Conservation (phyloP, 2,797 vertebrate species). For the Clarias laeviceps region DNA sequence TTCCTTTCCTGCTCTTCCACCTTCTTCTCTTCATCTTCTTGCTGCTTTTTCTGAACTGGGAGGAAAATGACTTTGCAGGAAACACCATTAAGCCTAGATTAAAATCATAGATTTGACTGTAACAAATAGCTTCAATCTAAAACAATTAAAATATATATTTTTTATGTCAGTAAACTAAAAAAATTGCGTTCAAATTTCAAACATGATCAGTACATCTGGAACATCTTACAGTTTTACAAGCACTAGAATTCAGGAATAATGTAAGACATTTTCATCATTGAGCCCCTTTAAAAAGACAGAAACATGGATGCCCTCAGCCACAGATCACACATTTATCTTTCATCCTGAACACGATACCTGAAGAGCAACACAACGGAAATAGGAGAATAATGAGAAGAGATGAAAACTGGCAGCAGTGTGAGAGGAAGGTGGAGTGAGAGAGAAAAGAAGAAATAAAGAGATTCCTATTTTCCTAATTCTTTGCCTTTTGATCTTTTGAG, state of each 20-base stretch:
- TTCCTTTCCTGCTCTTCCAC: not conserved
- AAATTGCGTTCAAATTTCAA: not conserved
- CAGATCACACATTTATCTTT: constrained; percentile 2
- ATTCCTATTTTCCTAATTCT: constrained; percentile 56
- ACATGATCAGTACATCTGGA: not conserved
- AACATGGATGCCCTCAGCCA: not conserved
- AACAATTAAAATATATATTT: not conserved
- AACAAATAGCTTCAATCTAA: not conserved
- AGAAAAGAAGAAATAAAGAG: constrained; percentile 46
- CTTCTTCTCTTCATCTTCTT: not conserved
- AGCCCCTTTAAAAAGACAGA: not conserved
- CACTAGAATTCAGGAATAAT: not conserved
- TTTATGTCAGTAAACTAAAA: not conserved
- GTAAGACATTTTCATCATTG: not conserved
- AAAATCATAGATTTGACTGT: not conserved
- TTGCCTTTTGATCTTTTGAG: constrained; percentile 44
- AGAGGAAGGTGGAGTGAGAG: constrained; percentile 57
- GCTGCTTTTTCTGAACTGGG: not conserved
- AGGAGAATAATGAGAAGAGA: constrained; percentile 78
- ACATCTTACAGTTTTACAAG: not conserved
- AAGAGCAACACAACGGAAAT: constrained; percentile 67
- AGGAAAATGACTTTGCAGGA: not conserved
- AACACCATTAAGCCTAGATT: not conserved
- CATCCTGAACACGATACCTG: not conserved
- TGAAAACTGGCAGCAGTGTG: constrained; percentile 73